Base-by-base conservation (phyloP, 2,797 vertebrate genomes). In the Buphagus erythrorhynchus region DNA sequence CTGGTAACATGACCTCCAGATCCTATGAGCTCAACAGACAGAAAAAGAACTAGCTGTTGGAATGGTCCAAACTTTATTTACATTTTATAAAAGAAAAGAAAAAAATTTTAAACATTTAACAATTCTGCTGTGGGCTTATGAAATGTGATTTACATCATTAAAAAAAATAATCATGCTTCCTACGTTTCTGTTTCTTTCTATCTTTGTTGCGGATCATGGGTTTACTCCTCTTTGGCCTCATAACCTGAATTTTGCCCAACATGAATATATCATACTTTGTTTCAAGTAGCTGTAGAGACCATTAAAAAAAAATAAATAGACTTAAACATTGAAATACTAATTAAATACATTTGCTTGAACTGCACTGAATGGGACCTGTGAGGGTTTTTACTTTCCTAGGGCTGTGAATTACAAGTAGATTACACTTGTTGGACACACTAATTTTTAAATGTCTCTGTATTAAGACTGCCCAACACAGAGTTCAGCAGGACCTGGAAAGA, bases 1-100 rank as follows among this genome's bases (percentile, higher is more conserved):
- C 94, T 94, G 87, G 72, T 95, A 95, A 90, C 92, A 90, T 97
- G 95, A 98, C 97, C 96, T 80, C 84, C 48, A 75, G 76, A 86
- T 59, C 95, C 66, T 80, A 26, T 65, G 81, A 97, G 93, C 69
- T 88, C 82, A 91, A 86, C 40, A 89, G 79, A 95, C 90, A 95
- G 77, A 76, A 78, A 83, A 84, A 88, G n/a, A 73, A 81, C 74
- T 96, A 95, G 40, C 29, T 81, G 90, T 93, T 62, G 55, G 36
- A 95, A 96, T 89, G 43, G 82, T 91, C 72, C 38, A 90, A 82
- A 80, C 54, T 96, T 95, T 84, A 96, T 94, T 90, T 88, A 79
- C 29, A 77, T 92, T 88, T 96, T 78, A 85, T 40, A 59, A 83
- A 94, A 90, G 28, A 90, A n/a, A 91, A 43, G 28, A 83, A 40